Evolutionary conservation across 2,113 vertebrate species (phyloP), one percentile per base, ranked within the genome.

Genomic region (Myiopsitta monachus): DNA sequence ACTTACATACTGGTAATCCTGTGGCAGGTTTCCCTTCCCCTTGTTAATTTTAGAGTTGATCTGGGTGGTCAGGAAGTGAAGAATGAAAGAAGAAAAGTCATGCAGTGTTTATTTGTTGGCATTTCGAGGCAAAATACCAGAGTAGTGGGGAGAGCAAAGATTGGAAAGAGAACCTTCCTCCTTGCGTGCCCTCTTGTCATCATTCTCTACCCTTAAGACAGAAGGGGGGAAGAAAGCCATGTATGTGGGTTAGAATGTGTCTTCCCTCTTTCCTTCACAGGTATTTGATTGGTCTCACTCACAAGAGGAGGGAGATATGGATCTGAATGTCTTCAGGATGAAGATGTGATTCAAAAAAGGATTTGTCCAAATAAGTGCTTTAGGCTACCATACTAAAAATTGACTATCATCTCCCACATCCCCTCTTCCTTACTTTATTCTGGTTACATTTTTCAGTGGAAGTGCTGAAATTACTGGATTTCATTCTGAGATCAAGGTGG

Each of bases 61-160:
- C 17, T 80, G 59, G 10, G 7, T 78, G 8, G 27, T 57, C 36
- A 70, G 44, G 8, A 83, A 66, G 38, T 68, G 21, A 69, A 66
- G 8, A 69, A 74, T 30, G 39, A 51, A 68, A 47, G 10, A 11
- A 64, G 85, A 69, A 41, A 64, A 64, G 0, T 1, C 18, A n/a
- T 10, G 8, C 5, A 86, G 18, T 5, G 26, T 83, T 69, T 77
- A 64, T 74, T 36, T 62, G 7, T 31, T 69, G 24, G 14, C 11
- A 46, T 94, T 81, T 92, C 39, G 64, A 75, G 36, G 36, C 49
- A 83, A 94, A 95, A 69, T 64, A 51, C 16, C 12, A 28, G 14
- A 79, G 8, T 11, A 55, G 5, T 8, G 26, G 22, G 17, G 27
- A 76, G 10, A 63, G 28, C 0, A 26, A 88, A 66, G 11, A 74